These are phyloP conservation scores for Fragum whitleyi DNA, from an alignment of 2,888 invertebrate species.

Conservation along the genomic window DNA sequence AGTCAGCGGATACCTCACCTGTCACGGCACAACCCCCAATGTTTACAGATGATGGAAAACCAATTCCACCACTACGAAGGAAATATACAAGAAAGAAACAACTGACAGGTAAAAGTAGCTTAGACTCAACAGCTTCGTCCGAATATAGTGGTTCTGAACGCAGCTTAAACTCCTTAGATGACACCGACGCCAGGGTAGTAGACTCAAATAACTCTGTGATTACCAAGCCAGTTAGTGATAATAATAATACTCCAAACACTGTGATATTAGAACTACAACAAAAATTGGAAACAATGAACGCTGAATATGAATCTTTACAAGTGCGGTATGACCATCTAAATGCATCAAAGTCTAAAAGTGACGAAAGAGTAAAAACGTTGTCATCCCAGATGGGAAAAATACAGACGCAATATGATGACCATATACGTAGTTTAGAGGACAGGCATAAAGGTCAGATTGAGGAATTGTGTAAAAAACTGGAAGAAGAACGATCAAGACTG, in stretches of 20 bases:
- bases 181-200: background rate
- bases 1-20: constrained; percentile 47
- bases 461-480: constrained; percentile 71
- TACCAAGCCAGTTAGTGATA: constrained; percentile 7
- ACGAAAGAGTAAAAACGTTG: constrained; percentile 64
- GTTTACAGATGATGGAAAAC: constrained; percentile 55
- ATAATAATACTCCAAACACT: constrained; percentile 38
- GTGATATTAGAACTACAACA: constrained; percentile 57
- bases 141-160: constrained; percentile 46
- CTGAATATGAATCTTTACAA: constrained; percentile 45
- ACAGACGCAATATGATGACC: constrained; percentile 71
- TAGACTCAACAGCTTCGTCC: constrained; percentile 41
- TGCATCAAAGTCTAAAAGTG: constrained; percentile 54
- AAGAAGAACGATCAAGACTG: constrained; percentile 72
- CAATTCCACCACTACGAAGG: constrained; percentile 67
- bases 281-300: constrained; percentile 62
- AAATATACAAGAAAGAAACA: constrained; percentile 44
- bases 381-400: constrained; percentile 68
- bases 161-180: constrained; percentile 29
- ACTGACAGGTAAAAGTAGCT: constrained; percentile 28
- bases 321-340: constrained; percentile 48
- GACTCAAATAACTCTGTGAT: background rate
- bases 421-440: constrained; percentile 71
- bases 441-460: constrained; percentile 65
- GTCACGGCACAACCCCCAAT: background rate